Base-by-base conservation (phyloP, 1,140 invertebrate genomes). In the Callitettix versicolor region DNA sequence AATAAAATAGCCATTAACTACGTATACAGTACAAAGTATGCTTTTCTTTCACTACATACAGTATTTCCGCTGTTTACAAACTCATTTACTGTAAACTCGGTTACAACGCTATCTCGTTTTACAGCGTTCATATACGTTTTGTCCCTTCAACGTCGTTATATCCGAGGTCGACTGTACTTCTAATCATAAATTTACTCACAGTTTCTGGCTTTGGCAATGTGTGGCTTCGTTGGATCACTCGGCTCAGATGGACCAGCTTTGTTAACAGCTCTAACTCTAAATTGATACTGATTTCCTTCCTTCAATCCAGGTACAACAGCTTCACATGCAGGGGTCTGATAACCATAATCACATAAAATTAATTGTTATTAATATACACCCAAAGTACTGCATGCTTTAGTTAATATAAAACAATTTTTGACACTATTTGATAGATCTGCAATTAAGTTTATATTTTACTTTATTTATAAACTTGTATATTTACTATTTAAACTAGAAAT, bases 251-350 rank as follows among this genome's bases (percentile, higher is more conserved):
- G 82, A 12, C 95, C 94, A 43, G 92, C 93, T 69, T 96, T 95
- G 71, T 97, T 97, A 1, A 96, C 83, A 26, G 94, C 94, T 17
- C 82, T 74, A 0, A 96, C 88, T 41, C 94, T 76, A 76, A 98
- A 97, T 70, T 95, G 90, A 68, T 96, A 96, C 11, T 83, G 82
- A 60, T 91, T 88, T 57, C 92, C 91, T 76, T 95, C 93, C 72
- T 84, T 89, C 14, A 96, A 72, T 1, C 88, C 90, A 6, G 85
- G 81, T 38, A 95, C 89, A 14, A 81, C 82, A 26, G 83, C 90
- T 68, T 93, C 86, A 55, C 82, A 82, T 58, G 81, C 78, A 4
- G 89, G 78, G n/a, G 81, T 84, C 75, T 85, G 63, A 66, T 70
- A 54, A 58, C 30, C 51, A 44, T 47, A 3, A 30, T 9, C 26